Base-by-base conservation (phyloP, 2,113 vertebrate species). In the Quiscalus mexicanus region DNA sequence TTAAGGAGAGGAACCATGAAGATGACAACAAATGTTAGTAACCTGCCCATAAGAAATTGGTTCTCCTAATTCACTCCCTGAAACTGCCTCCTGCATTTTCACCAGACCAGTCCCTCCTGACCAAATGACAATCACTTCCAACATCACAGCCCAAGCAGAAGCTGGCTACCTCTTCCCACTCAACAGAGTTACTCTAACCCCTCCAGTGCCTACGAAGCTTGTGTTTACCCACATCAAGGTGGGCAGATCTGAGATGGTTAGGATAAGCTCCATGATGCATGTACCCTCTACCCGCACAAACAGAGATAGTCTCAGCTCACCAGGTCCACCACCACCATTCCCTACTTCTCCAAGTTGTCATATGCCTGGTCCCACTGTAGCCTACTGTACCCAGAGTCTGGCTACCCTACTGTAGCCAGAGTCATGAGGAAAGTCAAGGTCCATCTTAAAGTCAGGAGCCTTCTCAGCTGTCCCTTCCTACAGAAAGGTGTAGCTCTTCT, bases 91-190 rank as follows among this genome's bases (percentile, higher is more conserved):
- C 44, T 60, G 33, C 16, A 9, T 35, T 84, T 23, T 41, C 56
- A 39, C 53, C 55, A 22, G 49, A 59, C 5, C 9, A 55, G 20
- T 39, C 56, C 6, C 16, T 45, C 44, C 39, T 56, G 41, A 79
- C 11, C 12, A 68, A 92, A 52, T 5, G 18, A 12, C 69, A 87
- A n/a, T 35, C 30, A 37, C 15, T 75, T 68, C 35, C 24, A 56
- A 5, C 0, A 0, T 49, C 25, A 58, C 0, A 0, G 25, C 22
- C 28, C 47, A 74, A 78, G 64, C 2, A 49, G 58, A 27, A 74
- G 6, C 5, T 89, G 53, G 7, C 24, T 84, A 37, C 17, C 4
- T 4, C 2, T 78, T 82, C 39, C 33, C 33, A 35, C 52, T 75
- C 52, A 84, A 19, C 18, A 62, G 49, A 76, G 19, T 28, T 56